These are phyloP conservation scores for Centruroides vittatus DNA, from an alignment of 1,140 invertebrate genomes.

Conservation along the genomic window DNA sequence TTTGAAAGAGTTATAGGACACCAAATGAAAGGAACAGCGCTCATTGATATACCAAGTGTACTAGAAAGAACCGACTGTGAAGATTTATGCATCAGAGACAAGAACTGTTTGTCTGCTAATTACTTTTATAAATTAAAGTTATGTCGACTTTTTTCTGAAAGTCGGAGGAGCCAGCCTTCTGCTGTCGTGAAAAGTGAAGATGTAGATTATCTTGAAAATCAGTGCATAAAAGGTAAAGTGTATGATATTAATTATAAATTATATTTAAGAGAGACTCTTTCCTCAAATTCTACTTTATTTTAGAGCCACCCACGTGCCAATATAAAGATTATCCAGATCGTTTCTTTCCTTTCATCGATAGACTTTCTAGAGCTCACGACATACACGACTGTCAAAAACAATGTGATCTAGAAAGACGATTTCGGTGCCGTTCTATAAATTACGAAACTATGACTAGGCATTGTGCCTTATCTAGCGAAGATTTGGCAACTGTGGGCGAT, in stretches of 20 bases:
- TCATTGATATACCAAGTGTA: constrained; percentile 28
- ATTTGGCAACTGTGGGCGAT: constrained; percentile 26
- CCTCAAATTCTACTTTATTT: not conserved
- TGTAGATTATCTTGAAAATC: constrained; percentile 39
- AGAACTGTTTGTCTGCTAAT: constrained; percentile 33
- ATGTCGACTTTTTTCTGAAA: constrained; percentile 33
- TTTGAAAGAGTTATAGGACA: constrained; percentile 36
- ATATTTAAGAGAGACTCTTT: no score
- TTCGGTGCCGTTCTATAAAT: constrained; percentile 30
- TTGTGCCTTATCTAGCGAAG: constrained; percentile 36
- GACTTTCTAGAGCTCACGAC: constrained; percentile 18
- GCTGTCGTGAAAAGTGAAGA: constrained; percentile 29
- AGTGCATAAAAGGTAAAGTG: constrained; percentile 32
- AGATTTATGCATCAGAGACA: constrained; percentile 30
- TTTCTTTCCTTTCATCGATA: constrained; percentile 32
- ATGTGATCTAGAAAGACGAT: constrained; percentile 34
- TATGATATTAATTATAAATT: no score
- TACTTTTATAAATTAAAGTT: constrained; percentile 28
- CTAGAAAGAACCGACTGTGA: constrained; percentile 30
- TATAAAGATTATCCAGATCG: constrained; percentile 32
- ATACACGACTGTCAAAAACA: constrained; percentile 31
- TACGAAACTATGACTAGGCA: constrained; percentile 27
- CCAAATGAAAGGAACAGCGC: constrained; percentile 29
- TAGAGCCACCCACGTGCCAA: constrained; percentile 36
- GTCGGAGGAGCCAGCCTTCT: constrained; percentile 27